Conservation (phyloP, 37 sponge, comb jelly and placozoan genomes). For the Mnemiopsis leidyi region DNA sequence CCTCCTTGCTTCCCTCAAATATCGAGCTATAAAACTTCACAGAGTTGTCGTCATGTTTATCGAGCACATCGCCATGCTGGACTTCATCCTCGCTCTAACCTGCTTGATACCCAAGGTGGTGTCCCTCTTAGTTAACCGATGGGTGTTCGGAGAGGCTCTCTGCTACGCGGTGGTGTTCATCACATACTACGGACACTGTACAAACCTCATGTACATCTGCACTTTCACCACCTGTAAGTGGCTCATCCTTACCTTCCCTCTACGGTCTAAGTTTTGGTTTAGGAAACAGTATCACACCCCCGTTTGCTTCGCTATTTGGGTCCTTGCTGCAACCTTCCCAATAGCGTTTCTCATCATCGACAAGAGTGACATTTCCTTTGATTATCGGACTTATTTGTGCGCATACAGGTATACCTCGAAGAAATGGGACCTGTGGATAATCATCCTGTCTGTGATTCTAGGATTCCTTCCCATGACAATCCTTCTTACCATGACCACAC, state of each 20-base stretch:
- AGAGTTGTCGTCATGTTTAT: not conserved
- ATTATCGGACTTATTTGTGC: not conserved
- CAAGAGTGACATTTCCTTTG: not conserved
- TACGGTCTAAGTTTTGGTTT: not conserved
- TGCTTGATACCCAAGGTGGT: not conserved
- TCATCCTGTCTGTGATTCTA: not conserved
- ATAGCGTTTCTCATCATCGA: not conserved
- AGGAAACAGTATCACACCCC: not conserved
- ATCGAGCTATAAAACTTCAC: not conserved
- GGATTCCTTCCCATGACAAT: not conserved
- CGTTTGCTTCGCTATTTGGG: not conserved
- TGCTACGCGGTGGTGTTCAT: not conserved
- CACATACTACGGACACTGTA: not conserved
- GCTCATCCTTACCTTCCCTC: not conserved
- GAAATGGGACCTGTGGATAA: not conserved
- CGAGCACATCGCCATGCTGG: not conserved
- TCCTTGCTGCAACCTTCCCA: not conserved
- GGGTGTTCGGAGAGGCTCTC: not conserved
- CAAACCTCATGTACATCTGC: not conserved
- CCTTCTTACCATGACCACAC: not conserved
- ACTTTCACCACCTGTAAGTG: not conserved
- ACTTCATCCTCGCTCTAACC: not conserved
- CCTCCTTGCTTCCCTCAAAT: not conserved
- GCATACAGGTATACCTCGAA: not conserved
- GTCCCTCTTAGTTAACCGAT: not conserved